These are phyloP conservation scores for Geodia barretti DNA, from an alignment of 37 sponge, comb jelly and placozoan species.

Conservation along the genomic window DNA sequence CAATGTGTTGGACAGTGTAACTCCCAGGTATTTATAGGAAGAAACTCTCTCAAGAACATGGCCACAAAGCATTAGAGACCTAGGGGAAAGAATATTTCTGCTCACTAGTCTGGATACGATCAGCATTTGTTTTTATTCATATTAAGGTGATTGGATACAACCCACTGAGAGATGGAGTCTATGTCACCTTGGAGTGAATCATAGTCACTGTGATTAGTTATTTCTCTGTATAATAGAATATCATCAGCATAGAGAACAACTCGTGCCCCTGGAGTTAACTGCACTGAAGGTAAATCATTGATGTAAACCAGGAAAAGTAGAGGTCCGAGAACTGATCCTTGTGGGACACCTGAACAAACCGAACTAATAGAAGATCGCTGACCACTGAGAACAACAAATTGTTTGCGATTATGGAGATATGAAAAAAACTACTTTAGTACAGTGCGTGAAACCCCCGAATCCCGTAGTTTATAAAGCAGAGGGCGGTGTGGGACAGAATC, in stretches of 20 bases:
- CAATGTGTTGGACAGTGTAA: neutral
- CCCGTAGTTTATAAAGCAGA: conserved; percentile 1
- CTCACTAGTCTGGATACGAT: neutral
- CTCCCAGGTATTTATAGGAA: conserved; percentile 3
- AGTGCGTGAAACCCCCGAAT: neutral
- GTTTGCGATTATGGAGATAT: conserved; percentile 8
- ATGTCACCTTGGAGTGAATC: neutral
- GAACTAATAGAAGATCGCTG: neutral
- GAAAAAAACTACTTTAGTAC: neutral
- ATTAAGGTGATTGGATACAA: neutral
- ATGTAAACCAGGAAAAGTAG: conserved; percentile 30
- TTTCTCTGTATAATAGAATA: neutral
- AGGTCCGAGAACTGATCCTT: conserved; percentile 29
- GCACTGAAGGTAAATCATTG: conserved; percentile 1
- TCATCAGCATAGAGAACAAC: conserved; percentile 29
- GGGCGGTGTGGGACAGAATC: conserved; percentile 9
- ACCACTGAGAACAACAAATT: conserved; percentile 15
- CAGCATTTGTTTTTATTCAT: conserved; percentile 3
- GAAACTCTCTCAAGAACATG: neutral
- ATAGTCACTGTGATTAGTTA: neutral
- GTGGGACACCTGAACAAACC: conserved; percentile 26
- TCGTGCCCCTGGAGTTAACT: neutral
- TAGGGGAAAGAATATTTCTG: neutral
- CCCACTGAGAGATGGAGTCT: neutral
- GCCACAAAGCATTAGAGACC: neutral